Percentiles rank a stretch among this genome's conserved stretches.
These are phyloP conservation scores for Elachura formosa DNA, from an alignment of 2,113 vertebrate species.

Conservation along the genomic window DNA sequence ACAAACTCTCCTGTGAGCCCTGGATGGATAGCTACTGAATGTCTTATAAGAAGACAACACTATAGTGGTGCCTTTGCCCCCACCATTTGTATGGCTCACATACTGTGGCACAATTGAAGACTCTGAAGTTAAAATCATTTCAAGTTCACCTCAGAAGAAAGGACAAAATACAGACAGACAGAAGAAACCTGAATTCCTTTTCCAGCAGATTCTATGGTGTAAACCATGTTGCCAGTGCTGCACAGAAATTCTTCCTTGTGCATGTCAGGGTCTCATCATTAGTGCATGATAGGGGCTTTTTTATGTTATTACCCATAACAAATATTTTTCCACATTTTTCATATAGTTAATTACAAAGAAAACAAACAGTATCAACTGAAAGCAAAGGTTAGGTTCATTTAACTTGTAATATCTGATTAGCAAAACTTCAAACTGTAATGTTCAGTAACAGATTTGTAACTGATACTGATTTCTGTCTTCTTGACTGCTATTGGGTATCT, in stretches of 20 bases:
- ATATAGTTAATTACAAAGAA: not conserved
- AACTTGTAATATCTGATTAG: not conserved
- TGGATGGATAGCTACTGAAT: not conserved
- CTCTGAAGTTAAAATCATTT: not conserved
- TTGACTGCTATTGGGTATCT: not conserved
- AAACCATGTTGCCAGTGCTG: not conserved
- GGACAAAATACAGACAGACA: not conserved
- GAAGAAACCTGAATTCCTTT: not conserved
- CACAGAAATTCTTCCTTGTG: not conserved
- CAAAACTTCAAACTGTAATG: not conserved
- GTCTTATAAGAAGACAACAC: not conserved
- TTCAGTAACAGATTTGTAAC: not conserved
- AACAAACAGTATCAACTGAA: not conserved
- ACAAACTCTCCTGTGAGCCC: fast-evolving
- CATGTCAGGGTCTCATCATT: not conserved
- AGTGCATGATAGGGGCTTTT: not conserved
- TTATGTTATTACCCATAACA: not conserved
- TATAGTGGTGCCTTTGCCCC: not conserved
- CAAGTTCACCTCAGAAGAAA: not conserved
- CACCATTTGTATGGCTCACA: not conserved
- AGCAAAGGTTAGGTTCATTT: not conserved
- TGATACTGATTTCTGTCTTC: not conserved
- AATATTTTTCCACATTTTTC: not conserved
- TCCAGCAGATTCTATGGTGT: not conserved
- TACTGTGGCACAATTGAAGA: not conserved